These are phyloP conservation scores for Plebejus melissa DNA, from an alignment of 2,888 invertebrate species.

Conservation along the genomic window DNA sequence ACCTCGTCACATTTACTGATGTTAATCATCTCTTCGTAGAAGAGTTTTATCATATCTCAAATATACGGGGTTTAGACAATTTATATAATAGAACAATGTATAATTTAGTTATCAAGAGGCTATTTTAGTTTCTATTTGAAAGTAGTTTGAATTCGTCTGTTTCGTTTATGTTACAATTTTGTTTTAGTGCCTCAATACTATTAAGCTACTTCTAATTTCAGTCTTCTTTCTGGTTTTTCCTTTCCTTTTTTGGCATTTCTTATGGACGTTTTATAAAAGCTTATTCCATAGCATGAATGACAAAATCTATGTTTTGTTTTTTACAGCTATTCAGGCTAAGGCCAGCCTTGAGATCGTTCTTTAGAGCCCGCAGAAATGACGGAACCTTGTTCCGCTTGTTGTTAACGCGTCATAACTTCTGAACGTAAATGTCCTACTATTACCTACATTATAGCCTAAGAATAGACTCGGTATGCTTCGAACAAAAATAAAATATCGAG, in stretches of 20 bases:
- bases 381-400: slow-evolving; percentile 9
- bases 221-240: no score
- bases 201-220: no score
- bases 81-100: background rate
- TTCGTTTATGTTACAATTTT: no score
- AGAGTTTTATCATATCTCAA: background rate
- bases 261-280: no score
- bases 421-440: background rate
- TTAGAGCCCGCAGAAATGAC: slow-evolving; percentile 9
- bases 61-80: background rate
- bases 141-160: no score
- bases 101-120: background rate
- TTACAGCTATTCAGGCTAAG: background rate
- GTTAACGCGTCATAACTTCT: slow-evolving; percentile 8
- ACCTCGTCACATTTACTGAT: background rate
- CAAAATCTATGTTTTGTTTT: background rate
- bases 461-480: background rate
- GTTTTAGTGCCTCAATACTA: no score
- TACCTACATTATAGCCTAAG: background rate
- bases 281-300: background rate
- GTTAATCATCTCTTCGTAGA: background rate
- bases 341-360: slow-evolving; percentile 10
- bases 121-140: background rate
- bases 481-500: background rate
- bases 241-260: no score